Evolutionary conservation across 2,888 invertebrate genomes (phyloP).

Genomic region (Epistrophella euchroma): DNA sequence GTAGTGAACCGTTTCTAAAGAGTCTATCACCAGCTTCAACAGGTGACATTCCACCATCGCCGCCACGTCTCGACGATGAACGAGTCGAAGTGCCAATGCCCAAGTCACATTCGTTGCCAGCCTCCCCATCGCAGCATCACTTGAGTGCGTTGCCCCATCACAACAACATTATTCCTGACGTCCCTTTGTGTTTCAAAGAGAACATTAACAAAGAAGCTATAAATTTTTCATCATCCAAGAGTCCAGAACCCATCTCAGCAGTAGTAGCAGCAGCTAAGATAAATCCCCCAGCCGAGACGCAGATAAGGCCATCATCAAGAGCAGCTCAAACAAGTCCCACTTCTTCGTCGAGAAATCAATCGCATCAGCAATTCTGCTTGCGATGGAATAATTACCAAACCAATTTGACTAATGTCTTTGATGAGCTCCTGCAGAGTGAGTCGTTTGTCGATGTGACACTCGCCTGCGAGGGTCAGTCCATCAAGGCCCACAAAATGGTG

Average conservation of each 20-base stretch:
- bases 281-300: slow-evolving; percentile 45
- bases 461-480: slow-evolving; percentile 94
- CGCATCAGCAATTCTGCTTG: slow-evolving; percentile 89
- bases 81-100: slow-evolving; percentile 78
- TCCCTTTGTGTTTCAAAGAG: slow-evolving; percentile 53
- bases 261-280: slow-evolving; percentile 23
- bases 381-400: slow-evolving; percentile 97
- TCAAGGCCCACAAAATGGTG: slow-evolving; percentile 97
- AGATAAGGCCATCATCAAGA: slow-evolving; percentile 45
- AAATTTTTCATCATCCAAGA: slow-evolving; percentile 52
- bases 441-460: slow-evolving; percentile 96
- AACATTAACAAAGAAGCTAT: slow-evolving; percentile 53
- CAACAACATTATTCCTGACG: slow-evolving; percentile 62
- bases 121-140: slow-evolving; percentile 79
- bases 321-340: slow-evolving; percentile 49
- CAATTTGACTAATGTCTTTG: slow-evolving; percentile 92
- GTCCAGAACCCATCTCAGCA: slow-evolving; percentile 21
- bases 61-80: slow-evolving; percentile 79
- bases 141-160: slow-evolving; percentile 41
- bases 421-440: slow-evolving; percentile 94
- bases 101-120: slow-evolving; percentile 82
- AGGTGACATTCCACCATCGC: slow-evolving; percentile 80
- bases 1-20: slow-evolving; percentile 65
- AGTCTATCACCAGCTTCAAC: slow-evolving; percentile 72
- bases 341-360: slow-evolving; percentile 45